phyloP scores from a whole-genome alignment of 2,797 vertebrate species.

The Galaxias olidus region DNA sequence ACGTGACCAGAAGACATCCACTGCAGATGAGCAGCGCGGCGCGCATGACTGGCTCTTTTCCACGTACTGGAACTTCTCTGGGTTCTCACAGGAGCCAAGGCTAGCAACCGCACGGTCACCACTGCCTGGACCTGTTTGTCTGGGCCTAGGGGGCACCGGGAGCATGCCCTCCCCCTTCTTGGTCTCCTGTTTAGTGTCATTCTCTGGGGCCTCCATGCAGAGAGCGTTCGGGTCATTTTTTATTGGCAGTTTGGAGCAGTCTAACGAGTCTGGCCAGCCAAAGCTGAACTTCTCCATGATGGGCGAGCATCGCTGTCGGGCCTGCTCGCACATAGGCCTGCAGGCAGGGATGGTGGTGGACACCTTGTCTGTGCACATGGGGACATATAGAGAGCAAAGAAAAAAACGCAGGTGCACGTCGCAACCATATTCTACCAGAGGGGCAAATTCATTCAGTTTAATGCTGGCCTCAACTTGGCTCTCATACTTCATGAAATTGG shows the following conservation, averaged over 20 bases:
- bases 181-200: conserved; percentile 72
- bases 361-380: conserved; percentile 88
- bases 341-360: conserved; percentile 86
- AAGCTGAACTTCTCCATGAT: conserved; percentile 88
- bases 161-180: conserved; percentile 79
- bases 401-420: conserved; percentile 87
- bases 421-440: conserved; percentile 86
- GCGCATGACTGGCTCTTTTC: conserved; percentile 82
- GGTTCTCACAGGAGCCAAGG: conserved; percentile 74
- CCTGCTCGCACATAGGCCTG: conserved; percentile 89
- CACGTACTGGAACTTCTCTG: conserved; percentile 84
- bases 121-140: conserved; percentile 49
- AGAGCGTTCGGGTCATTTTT: conserved; percentile 86
- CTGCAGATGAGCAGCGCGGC: conserved; percentile 76
- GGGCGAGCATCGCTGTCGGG: conserved; percentile 82
- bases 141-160: conserved; percentile 65
- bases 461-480: conserved; percentile 82
- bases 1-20: conserved; percentile 86
- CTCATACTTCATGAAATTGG: conserved; percentile 86
- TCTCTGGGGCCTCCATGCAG: conserved; percentile 88
- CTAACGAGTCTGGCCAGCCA: conserved; percentile 84
- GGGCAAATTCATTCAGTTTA: conserved; percentile 84
- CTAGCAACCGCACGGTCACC: conserved; percentile 26
- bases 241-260: conserved; percentile 82
- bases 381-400: conserved; percentile 87